Evolutionary conservation across 2,888 invertebrate species (phyloP).

Genomic region (Caenorhabditis becei): DNA sequence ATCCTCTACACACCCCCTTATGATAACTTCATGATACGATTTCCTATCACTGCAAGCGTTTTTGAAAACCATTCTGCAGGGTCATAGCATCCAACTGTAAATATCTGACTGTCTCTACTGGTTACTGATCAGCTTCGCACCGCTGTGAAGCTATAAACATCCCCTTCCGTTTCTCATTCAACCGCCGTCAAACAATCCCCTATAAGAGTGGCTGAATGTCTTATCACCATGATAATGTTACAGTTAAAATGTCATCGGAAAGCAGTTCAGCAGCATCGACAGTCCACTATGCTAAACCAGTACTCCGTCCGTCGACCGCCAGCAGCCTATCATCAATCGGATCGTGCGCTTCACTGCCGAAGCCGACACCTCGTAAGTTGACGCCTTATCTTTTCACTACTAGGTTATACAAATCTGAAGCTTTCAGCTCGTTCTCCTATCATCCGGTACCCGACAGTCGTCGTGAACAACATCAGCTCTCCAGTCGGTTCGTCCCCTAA

Average conservation of each 20-base stretch:
- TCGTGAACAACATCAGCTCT: slow-evolving; percentile 37
- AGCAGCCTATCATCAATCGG: slow-evolving; percentile 31
- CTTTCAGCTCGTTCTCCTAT: slow-evolving; percentile 63
- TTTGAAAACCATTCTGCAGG: neutral
- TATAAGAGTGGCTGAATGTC: neutral
- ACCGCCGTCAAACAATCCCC: neutral
- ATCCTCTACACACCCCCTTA: slow-evolving; percentile 17
- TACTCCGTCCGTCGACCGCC: slow-evolving; percentile 31
- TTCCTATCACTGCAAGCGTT: neutral
- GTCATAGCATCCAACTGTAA: neutral
- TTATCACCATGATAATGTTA: slow-evolving; percentile 11
- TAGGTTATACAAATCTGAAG: neutral
- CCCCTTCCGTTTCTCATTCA: slow-evolving; percentile 4
- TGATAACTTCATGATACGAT: slow-evolving; percentile 7
- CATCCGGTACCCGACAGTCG: slow-evolving; percentile 67
- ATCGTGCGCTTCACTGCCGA: slow-evolving; percentile 33
- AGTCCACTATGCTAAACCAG: slow-evolving; percentile 65
- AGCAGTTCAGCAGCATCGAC: slow-evolving; percentile 55
- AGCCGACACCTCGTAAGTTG: slow-evolving; percentile 42
- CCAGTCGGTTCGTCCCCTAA: slow-evolving; percentile 17
- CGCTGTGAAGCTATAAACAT: neutral
- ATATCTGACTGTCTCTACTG: too few relatives aligned
- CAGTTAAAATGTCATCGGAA: slow-evolving; percentile 47
- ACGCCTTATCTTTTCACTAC: neutral
- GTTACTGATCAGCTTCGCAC: too few relatives aligned